phyloP scores from a whole-genome alignment of 1,140 invertebrate species.

The Ceratosolen solmsi region DNA sequence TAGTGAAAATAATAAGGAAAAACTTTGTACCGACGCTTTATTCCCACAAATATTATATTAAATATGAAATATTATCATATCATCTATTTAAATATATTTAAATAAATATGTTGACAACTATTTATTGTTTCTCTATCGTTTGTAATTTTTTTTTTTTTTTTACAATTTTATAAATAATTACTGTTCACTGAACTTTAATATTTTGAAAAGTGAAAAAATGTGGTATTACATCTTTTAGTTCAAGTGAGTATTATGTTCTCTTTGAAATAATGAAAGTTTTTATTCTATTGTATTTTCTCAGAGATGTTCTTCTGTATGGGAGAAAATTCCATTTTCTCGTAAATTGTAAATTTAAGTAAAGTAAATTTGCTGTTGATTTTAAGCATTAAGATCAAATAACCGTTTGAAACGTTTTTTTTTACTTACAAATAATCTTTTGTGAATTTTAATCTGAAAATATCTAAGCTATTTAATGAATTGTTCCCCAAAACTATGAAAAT shows the following conservation, averaged over 20 bases:
- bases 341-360: neutral
- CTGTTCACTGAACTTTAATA: neutral
- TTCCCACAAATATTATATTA: too few relatives aligned
- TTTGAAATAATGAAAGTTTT: constrained; percentile 6
- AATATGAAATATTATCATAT: too few relatives aligned
- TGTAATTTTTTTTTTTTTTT: too few relatives aligned
- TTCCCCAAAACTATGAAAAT: too few relatives aligned
- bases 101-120: neutral
- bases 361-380: neutral
- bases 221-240: neutral
- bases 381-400: neutral
- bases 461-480: too few relatives aligned
- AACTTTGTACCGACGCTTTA: too few relatives aligned
- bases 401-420: neutral
- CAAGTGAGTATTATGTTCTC: neutral
- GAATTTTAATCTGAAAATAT: neutral
- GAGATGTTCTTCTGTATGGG: neutral
- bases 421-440: neutral
- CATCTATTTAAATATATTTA: too few relatives aligned
- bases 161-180: neutral
- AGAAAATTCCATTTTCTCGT: neutral
- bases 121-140: neutral
- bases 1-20: too few relatives aligned
- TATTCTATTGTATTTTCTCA: neutral
- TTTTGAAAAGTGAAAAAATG: neutral